Evolutionary conservation across 2,888 invertebrate species (phyloP), one percentile per base, ranked within the genome.

Genomic region (Augochlorella aurata): DNA sequence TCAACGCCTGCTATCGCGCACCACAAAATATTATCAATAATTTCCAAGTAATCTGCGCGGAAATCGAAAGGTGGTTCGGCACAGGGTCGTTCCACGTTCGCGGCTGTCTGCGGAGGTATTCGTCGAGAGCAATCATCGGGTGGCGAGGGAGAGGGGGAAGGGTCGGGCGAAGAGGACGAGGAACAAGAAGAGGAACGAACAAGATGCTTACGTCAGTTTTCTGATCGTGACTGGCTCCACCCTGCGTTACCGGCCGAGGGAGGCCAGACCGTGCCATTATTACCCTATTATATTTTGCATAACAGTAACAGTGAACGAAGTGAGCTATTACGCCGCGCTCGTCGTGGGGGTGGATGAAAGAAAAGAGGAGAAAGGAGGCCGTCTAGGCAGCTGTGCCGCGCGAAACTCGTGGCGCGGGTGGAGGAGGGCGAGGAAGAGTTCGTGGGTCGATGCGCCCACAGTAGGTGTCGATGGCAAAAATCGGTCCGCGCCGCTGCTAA

Each of bases 221-320:
- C 89, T 89, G 89, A 89, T 93, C 93, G 93, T 93, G 93, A 93
- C 92, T 90, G 89, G 90, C 93, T 92, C 93, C 93, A 93, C 93
- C 93, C 93, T 91, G 89, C 86, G 89, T 92, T 92, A 90, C 91
- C 90, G 87, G 85, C 85, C 87, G 83, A 87, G 85, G 84, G 88
- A 84, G 82, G 82, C 86, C 87, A 84, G 88, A 89, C 89, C 88
- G 85, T 86, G 90, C 92, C 92, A 93, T 93, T 93, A 93, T 93
- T 93, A 92, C 88, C 92, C 92, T 90, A 93, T 93, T 93, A 93
- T 91, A 89, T 91, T 90, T 93, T 93, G 93, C 93, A 91, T 92
- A 93, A 93, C 91, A 92, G 93, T 91, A 92, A 92, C 91, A 91
- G 92, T 89, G 86, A 92, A 89, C 89, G 86, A 90, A 92, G 91